A percentile compares a stretch with the other conserved stretches of the same genome.
Conservation (phyloP, 2,797 vertebrate species). For the Arctocebus calabarensis region DNA sequence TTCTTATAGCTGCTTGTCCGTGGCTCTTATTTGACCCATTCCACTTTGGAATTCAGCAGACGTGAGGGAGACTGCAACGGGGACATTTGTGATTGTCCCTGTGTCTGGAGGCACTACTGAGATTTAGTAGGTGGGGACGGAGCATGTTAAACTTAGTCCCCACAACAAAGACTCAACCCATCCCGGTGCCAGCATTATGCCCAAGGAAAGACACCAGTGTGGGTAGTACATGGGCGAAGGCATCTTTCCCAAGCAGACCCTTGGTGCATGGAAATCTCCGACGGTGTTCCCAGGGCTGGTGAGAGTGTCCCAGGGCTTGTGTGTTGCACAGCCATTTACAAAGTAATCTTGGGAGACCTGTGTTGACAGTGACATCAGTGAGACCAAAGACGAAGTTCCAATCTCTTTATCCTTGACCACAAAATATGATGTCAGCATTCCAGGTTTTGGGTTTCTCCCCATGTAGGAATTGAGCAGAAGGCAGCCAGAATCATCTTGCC, state of each 20-base stretch:
- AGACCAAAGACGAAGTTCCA: not conserved
- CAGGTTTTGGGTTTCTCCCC: not conserved
- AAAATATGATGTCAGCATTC: not conserved
- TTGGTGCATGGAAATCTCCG: not conserved
- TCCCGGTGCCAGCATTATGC: not conserved
- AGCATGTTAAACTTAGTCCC: not conserved
- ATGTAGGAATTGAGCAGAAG: not conserved
- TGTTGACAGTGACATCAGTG: not conserved
- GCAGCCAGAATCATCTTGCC: not conserved
- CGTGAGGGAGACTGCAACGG: not conserved
- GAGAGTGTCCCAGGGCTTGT: not conserved
- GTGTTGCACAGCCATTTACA: not conserved
- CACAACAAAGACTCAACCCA: not conserved
- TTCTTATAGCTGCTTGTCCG: slow-evolving; percentile 14
- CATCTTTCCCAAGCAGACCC: not conserved
- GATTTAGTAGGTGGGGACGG: not conserved
- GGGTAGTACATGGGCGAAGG: not conserved
- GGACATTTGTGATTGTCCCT: not conserved
- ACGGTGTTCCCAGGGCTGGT: not conserved
- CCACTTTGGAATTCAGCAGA: not conserved
- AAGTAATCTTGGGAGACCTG: not conserved
- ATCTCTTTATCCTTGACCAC: not conserved
- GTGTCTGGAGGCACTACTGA: not conserved
- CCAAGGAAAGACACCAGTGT: not conserved
- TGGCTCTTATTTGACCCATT: not conserved